These are phyloP conservation scores for Arvicanthis niloticus DNA, from an alignment of 2,113 vertebrate species.

Conservation along the genomic window DNA sequence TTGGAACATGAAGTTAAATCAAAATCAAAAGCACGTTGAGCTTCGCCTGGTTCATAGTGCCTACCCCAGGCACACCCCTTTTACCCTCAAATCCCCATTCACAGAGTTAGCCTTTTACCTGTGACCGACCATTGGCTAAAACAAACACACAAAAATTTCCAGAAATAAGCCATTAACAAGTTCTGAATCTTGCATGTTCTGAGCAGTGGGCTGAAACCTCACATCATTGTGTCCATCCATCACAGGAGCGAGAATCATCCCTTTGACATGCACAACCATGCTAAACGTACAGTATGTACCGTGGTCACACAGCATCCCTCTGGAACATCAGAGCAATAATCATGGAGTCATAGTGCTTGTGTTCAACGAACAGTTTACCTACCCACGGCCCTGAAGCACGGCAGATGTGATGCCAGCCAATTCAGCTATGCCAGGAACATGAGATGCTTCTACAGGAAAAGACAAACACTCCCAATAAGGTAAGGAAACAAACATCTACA, in stretches of 20 bases:
- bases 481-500: not conserved
- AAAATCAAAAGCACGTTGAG: too few relatives aligned
- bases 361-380: not conserved
- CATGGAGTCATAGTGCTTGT: not conserved
- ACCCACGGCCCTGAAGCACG: not conserved
- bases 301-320: not conserved
- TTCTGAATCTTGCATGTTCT: too few relatives aligned
- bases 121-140: not conserved
- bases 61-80: fast-evolving
- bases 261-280: too few relatives aligned
- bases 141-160: not conserved
- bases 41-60: not conserved
- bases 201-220: not conserved
- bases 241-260: fast-evolving
- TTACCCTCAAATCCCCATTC: too few relatives aligned
- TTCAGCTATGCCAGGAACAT: too few relatives aligned
- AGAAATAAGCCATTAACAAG: not conserved
- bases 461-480: not conserved
- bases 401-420: too few relatives aligned
- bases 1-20: not conserved
- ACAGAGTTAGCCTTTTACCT: not conserved
- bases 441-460: not conserved
- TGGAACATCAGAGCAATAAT: fast-evolving
- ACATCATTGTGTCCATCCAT: not conserved
- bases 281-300: fast-evolving